Conservation (phyloP, 2,113 vertebrate genomes). For the Paralichthys olivaceus region DNA sequence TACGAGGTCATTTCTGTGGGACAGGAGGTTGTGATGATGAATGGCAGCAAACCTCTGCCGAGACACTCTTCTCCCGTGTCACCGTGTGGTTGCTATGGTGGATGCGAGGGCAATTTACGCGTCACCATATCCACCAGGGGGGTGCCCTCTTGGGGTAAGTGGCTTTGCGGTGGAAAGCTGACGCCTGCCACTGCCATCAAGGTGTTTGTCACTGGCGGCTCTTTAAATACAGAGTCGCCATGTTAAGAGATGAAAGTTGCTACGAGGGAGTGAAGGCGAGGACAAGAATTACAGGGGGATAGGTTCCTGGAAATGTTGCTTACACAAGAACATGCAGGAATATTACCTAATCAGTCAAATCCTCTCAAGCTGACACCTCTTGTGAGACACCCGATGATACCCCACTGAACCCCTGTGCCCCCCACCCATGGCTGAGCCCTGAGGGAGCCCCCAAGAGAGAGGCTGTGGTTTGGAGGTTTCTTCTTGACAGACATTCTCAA, state of each 20-base stretch:
- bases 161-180: conserved; percentile 83
- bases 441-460: conserved; percentile 81
- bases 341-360: conserved; percentile 88
- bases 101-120: conserved; percentile 80
- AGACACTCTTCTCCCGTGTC: conserved; percentile 63
- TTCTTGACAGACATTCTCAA: conserved; percentile 78
- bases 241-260: conserved; percentile 83
- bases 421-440: conserved; percentile 74
- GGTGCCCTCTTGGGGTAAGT: conserved; percentile 80
- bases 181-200: conserved; percentile 81
- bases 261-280: conserved; percentile 62
- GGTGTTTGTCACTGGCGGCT: conserved; percentile 78
- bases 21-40: conserved; percentile 77
- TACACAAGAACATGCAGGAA: conserved; percentile 83
- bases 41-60: conserved; percentile 73
- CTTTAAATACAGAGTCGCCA: conserved; percentile 78
- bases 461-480: conserved; percentile 71
- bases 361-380: conserved; percentile 82
- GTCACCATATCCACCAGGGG: conserved; percentile 76
- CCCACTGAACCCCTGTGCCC: conserved; percentile 65
- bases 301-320: conserved; percentile 82
- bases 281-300: conserved; percentile 81
- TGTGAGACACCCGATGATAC: conserved; percentile 73
- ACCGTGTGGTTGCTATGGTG: conserved; percentile 71
- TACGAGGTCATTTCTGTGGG: conserved; percentile 71